Conservation (phyloP, 2,888 invertebrate genomes). For the Andrena haemorrhoa region DNA sequence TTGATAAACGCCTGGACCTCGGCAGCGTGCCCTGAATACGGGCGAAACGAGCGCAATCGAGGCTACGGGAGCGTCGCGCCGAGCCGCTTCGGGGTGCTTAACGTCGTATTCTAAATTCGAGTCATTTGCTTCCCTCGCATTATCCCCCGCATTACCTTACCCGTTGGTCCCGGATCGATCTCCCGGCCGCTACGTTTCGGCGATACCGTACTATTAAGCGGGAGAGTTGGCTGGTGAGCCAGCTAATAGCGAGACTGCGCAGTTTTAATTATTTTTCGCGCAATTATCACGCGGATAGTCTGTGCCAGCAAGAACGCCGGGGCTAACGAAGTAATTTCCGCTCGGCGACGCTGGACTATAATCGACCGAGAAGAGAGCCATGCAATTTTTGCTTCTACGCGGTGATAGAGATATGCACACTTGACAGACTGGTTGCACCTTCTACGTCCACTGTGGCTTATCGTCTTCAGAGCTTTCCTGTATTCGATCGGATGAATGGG, state of each 20-base stretch:
- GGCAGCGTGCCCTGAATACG: neutral
- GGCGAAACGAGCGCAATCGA: neutral
- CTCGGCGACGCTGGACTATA: conserved; percentile 55
- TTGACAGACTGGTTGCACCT: too few relatives aligned
- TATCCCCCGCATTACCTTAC: conserved; percentile 11
- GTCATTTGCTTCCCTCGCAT: conserved; percentile 13
- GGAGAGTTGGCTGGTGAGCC: neutral
- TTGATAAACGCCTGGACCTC: neutral
- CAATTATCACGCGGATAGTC: conserved; percentile 36
- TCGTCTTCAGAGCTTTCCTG: too few relatives aligned
- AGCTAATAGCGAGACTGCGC: conserved; percentile 15
- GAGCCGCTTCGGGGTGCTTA: neutral
- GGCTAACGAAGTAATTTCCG: conserved; percentile 73
- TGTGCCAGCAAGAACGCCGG: conserved; percentile 47
- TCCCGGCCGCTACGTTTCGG: neutral
- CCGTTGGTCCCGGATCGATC: conserved; percentile 18
- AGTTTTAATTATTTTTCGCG: conserved; percentile 67
- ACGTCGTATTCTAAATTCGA: conserved; percentile 11
- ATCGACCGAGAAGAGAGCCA: conserved; percentile 66
- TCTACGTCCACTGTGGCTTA: too few relatives aligned
- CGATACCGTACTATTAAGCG: conserved; percentile 10
- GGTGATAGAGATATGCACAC: too few relatives aligned
- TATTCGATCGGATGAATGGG: too few relatives aligned
- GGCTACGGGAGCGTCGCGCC: neutral
- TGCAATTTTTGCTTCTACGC: conserved; percentile 48